Evolutionary conservation across 2,113 vertebrate genomes (phyloP).

Genomic region (Sinocyclocheilus maitianheensis): DNA sequence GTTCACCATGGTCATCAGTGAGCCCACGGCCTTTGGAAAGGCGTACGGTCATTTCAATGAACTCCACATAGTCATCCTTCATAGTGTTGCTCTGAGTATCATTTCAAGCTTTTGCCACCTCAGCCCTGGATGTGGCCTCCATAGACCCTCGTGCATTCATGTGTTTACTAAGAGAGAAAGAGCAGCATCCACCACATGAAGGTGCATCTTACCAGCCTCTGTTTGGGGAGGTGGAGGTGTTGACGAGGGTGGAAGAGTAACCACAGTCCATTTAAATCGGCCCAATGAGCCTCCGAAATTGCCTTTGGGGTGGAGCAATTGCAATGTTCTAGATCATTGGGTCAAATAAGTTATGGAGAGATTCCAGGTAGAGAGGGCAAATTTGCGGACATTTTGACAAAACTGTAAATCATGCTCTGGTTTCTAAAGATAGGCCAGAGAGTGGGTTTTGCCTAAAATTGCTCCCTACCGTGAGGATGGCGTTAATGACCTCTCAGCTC

Average conservation of each 20-base stretch:
- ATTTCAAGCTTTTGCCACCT: conserved; percentile 55
- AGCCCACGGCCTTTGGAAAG: conserved; percentile 56
- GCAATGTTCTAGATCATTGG: conserved; percentile 67
- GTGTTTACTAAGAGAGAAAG: conserved; percentile 39
- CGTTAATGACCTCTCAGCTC: conserved; percentile 60
- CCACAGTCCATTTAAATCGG: conserved; percentile 55
- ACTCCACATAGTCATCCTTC: conserved; percentile 84
- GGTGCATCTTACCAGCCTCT: conserved; percentile 36
- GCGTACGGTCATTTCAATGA: conserved; percentile 77
- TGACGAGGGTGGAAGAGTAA: conserved; percentile 48
- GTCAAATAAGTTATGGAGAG: conserved; percentile 65
- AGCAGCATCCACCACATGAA: conserved; percentile 25
- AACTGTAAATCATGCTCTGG: conserved; percentile 53
- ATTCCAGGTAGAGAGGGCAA: conserved; percentile 56
- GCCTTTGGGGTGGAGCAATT: conserved; percentile 65
- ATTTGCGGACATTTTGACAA: conserved; percentile 61
- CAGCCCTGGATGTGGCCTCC: conserved; percentile 37
- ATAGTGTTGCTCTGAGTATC: conserved; percentile 79
- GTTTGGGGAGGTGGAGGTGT: conserved; percentile 41
- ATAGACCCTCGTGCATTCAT: conserved; percentile 35
- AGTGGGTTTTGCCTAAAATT: conserved; percentile 60
- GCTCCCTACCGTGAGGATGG: conserved; percentile 48
- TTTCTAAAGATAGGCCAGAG: conserved; percentile 41
- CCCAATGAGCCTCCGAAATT: conserved; percentile 61
- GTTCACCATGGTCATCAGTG: conserved; percentile 56